Base-by-base conservation (phyloP, 2,113 vertebrate species). In the Tauraco erythrolophus region DNA sequence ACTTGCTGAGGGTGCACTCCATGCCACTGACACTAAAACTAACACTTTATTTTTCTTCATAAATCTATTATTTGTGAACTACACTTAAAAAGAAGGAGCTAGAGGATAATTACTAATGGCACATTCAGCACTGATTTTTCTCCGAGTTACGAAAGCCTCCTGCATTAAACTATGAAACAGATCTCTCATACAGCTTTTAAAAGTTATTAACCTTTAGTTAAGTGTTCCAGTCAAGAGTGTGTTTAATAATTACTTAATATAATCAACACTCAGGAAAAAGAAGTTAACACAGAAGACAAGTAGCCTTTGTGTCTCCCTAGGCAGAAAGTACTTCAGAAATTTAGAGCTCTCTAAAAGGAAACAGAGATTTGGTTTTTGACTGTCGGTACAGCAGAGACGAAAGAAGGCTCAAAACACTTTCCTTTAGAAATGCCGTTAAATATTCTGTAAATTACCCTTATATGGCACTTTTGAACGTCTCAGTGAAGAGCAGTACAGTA, bases 171-270 rank as follows among this genome's bases (percentile, higher is more conserved):
- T 56, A 70, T 60, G 43, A 60, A 94, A 70, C 31, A 88, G 53
- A 78, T 25, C 48, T 84, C 61, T 80, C 54, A 30, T 3, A 84
- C 25, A 58, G 53, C 46, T 96, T 93, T 77, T 13, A n/a, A 37
- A 79, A 94, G 68, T 75, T 90, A 64, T 53, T 88, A 94, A 91
- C 91, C 61, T 96, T 81, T 62, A 84, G 87, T 48, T 46, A 89
- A 94, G 77, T 71, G 60, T 70, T 78, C 64, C 84, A 78, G 60
- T 70, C 58, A 89, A 22, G 72, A 75, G 27, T 78, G 33, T 81
- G 89, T 74, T 92, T 95, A 97, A 97, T 94, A 71, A 94, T 95
- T 95, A 94, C 94, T 83, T 94, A 93, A 92, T 69, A 81, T 28
- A 91, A 70, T 88, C 78, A 56, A 30, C 74, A 65, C 61, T 68